Conservation (phyloP, 2,113 vertebrate species). For the Mormoops blainvillei region DNA sequence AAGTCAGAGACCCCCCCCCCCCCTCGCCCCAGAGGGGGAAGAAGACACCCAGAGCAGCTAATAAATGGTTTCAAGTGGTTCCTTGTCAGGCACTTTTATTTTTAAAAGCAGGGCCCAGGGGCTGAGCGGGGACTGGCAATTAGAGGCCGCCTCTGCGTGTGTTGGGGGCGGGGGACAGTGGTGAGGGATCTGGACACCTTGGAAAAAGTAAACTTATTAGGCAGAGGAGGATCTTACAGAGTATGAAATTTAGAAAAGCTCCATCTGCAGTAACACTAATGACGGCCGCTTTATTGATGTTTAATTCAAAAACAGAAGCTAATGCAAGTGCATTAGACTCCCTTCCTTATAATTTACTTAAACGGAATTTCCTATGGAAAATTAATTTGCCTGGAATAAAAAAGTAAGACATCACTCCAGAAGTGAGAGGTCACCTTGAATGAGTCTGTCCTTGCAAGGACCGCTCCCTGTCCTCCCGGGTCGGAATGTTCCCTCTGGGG, state of each 20-base stretch:
- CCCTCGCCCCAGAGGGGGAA: background rate
- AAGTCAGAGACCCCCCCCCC: background rate
- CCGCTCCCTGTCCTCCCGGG: fast-evolving
- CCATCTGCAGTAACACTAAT: conserved; percentile 79
- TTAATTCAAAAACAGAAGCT: conserved; percentile 83
- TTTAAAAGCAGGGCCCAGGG: conserved; percentile 62
- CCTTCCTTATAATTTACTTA: conserved; percentile 83
- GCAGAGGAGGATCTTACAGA: conserved; percentile 73
- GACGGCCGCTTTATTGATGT: conserved; percentile 84
- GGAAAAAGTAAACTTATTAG: conserved; percentile 78
- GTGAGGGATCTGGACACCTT: conserved; percentile 69
- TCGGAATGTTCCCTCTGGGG: background rate
- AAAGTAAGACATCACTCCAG: conserved; percentile 61
- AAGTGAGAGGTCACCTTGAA: conserved; percentile 25
- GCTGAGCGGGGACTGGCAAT: conserved; percentile 67
- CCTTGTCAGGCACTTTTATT: conserved; percentile 60
- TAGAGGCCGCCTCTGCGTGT: conserved; percentile 66
- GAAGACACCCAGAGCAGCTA: conserved; percentile 12
- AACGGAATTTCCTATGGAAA: conserved; percentile 80
- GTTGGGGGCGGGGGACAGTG: background rate
- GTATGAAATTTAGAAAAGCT: conserved; percentile 79
- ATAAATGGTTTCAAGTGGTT: conserved; percentile 70
- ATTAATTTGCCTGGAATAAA: conserved; percentile 79
- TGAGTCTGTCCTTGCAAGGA: background rate
- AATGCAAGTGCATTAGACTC: conserved; percentile 59